Percentiles rank a stretch among this genome's conserved stretches.
These are phyloP conservation scores for Myotis brandtii DNA, from an alignment of 2,113 vertebrate genomes.

Conservation along the genomic window DNA sequence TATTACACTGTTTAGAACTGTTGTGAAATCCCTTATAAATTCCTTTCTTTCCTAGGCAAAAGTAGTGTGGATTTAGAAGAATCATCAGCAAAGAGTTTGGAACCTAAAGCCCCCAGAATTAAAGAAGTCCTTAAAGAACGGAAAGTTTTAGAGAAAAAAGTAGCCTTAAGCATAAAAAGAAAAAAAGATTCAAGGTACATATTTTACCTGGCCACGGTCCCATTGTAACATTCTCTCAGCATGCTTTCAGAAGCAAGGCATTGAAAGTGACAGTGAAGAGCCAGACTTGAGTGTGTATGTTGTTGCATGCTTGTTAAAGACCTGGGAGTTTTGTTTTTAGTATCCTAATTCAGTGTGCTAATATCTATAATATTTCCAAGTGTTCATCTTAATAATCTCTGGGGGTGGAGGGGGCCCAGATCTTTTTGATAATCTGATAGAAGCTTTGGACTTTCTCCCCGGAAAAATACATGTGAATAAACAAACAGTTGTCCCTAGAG, in stretches of 20 bases:
- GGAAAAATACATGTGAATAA: not conserved
- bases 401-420: not conserved
- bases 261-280: not conserved
- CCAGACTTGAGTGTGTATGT: not conserved
- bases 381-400: not conserved
- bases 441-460: not conserved
- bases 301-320: not conserved
- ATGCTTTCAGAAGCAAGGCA: not conserved
- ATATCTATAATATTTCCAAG: not conserved
- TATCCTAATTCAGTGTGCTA: not conserved
- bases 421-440: not conserved
- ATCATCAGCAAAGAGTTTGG: constrained; percentile 77
- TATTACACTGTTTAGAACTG: not conserved
- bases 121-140: constrained; percentile 97
- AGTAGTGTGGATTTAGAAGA: constrained; percentile 82
- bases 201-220: not conserved
- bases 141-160: constrained; percentile 98
- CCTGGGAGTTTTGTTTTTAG: not conserved
- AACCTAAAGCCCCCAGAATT: constrained; percentile 88
- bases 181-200: constrained; percentile 94
- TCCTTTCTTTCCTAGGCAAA: constrained; percentile 83
- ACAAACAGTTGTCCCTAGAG: not conserved
- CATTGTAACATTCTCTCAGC: not conserved
- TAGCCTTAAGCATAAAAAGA: constrained; percentile 95
- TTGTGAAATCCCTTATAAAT: constrained; percentile 52